Evolutionary conservation across 2,797 vertebrate species (phyloP), one percentile per base, ranked within the genome.

Genomic region (Diglossa cyanea): DNA sequence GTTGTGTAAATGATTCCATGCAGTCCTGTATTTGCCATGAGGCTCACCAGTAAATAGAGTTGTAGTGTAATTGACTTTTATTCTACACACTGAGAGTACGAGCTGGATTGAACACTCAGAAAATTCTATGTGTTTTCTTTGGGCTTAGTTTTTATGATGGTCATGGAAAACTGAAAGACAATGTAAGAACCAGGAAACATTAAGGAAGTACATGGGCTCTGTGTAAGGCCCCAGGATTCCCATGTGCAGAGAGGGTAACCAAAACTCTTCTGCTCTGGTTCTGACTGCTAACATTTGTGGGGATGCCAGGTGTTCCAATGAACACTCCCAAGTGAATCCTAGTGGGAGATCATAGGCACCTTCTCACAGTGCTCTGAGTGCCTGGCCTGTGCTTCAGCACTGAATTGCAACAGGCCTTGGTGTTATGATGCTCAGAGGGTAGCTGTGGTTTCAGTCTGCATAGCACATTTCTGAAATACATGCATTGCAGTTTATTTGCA

Each of bases 1-100:
- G 98, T 98, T 86, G 63, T 48, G 24, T 58, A 54, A 87, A 23
- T 92, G 78, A 47, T 71, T 91, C 77, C 19, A 21, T 88, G 8
- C 19, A 28, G 40, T 85, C 19, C 14, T 9, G 1, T 88, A 25
- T 78, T 89, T 86, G 19, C 61, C 31, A 10, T 44, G 47, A 86
- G 33, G 47, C 33, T 73, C 44, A 60, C 54, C 30, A 58, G 35
- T 78, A 66, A 80, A 84, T 33, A 55, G 44, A 67, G 18, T 28
- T 88, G 37, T 31, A 48, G 28, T 75, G 24, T 85, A 58, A 85
- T 57, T 71, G 50, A 11, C 65, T 84, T 94, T 75, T 12, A 13
- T 88, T 88, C 6, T 62, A 20, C 4, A 10, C 1, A 1, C 17
- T 33, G 11, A 40, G 33, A 68, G 3, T 55, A 21, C 31, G 12